A percentile compares a stretch with the other conserved stretches of the same genome.
phyloP scores from a whole-genome alignment of 2,797 vertebrate genomes.

The Poecilia wingei region DNA sequence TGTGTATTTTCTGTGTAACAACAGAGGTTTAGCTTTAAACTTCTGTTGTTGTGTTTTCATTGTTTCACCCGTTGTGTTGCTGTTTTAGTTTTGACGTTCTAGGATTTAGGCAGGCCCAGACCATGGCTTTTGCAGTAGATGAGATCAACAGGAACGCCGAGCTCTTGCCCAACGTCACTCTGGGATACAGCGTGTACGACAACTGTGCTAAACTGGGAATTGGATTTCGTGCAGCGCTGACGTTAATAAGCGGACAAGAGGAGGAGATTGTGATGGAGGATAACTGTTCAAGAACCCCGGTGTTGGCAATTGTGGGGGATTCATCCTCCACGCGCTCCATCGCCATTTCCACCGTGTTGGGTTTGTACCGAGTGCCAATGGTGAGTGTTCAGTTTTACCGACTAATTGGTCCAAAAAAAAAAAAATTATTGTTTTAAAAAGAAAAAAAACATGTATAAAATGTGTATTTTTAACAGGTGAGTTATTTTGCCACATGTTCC shows the following conservation, averaged over 20 bases:
- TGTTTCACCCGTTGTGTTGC: not conserved
- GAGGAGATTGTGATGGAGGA: conserved; percentile 28
- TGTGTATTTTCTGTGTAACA: too few relatives aligned
- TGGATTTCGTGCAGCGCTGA: conserved; percentile 70
- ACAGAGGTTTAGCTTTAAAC: not conserved
- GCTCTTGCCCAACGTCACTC: conserved; percentile 69
- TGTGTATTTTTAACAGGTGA: conserved; percentile 63
- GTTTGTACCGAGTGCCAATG: conserved; percentile 58
- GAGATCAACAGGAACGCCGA: conserved; percentile 72
- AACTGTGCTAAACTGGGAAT: conserved; percentile 66
- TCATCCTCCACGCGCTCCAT: conserved; percentile 53
- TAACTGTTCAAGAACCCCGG: conserved; percentile 38
- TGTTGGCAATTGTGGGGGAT: conserved; percentile 64
- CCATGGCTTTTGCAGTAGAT: conserved; percentile 75
- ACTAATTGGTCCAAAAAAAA: not conserved
- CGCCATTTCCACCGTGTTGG: conserved; percentile 52
- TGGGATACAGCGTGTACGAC: conserved; percentile 75
- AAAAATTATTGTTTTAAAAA: not conserved
- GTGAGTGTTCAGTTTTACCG: conserved; percentile 33
- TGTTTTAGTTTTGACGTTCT: conserved; percentile 63
- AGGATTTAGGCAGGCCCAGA: conserved; percentile 64
- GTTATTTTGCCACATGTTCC: conserved; percentile 74
- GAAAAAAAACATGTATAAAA: not conserved
- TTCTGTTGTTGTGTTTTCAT: not conserved
- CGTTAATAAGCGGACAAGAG: conserved; percentile 48